Evolutionary conservation across 2,888 invertebrate species (phyloP).

Genomic region (Parelbella ahira): DNA sequence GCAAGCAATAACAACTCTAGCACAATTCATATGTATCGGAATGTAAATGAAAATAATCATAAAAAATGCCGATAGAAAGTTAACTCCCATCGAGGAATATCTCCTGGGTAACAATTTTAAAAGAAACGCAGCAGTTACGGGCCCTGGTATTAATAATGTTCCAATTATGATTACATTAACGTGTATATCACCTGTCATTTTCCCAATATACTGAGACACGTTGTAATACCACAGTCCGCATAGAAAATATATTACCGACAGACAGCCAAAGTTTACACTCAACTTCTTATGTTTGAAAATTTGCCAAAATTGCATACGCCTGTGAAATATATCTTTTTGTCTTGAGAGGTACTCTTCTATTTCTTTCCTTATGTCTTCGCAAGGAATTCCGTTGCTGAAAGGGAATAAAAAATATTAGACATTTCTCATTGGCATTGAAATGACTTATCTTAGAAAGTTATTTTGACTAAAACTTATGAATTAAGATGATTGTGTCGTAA

Average conservation of each 20-base stretch:
- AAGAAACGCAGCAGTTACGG: constrained; percentile 77
- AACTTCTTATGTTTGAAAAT: constrained; percentile 70
- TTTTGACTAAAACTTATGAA: too few species aligned
- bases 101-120: constrained; percentile 82
- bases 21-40: constrained; percentile 50
- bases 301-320: constrained; percentile 48
- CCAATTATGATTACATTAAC: constrained; percentile 88
- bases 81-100: constrained; percentile 80
- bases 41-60: constrained; percentile 49
- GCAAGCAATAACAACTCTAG: constrained; percentile 82
- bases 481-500: too few species aligned
- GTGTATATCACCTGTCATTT: constrained; percentile 88
- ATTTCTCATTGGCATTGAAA: too few species aligned
- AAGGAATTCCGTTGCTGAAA: constrained; percentile 46
- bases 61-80: constrained; percentile 54
- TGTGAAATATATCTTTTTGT: constrained; percentile 26
- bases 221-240: constrained; percentile 93
- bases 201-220: constrained; percentile 88
- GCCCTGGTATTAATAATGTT: constrained; percentile 82
- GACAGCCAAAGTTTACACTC: constrained; percentile 82
- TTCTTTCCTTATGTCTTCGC: constrained; percentile 43
- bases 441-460: too few species aligned
- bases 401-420: too few species aligned
- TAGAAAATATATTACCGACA: constrained; percentile 86
- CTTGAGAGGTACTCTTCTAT: constrained; percentile 42